Base-by-base conservation (phyloP, 2,113 vertebrate genomes). In the Acanthisitta chloris region DNA sequence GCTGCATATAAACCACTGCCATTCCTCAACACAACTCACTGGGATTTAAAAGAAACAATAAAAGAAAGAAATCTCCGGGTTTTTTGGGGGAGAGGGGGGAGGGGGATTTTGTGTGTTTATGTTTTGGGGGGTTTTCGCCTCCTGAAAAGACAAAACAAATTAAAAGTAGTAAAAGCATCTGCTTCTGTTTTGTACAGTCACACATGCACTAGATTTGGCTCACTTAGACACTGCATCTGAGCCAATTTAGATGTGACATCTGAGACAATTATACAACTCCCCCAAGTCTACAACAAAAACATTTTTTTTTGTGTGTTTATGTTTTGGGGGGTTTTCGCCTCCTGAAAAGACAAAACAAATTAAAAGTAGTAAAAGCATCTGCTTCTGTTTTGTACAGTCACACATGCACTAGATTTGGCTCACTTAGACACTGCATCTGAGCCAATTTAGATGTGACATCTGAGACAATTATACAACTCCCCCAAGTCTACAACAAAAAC, bases 171-270 rank as follows among this genome's bases (percentile, higher is more conserved):
- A 66, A 90, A 88, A 86, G 33, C 42, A 73, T 59, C 18, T 0
- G 0, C 46, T 66, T 67, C 16, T 73, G 55, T 72, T 74, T 78
- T 31, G 7, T 48, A 46, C 5, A 10, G 36, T 54, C 70, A 71
- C 38, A 73, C 3, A 3, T 36, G 31, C 34, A 55, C 20, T 24
- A 40, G 45, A 58, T 91, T 83, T 62, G 81, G 51, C 51, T 96
- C n/a, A 49, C 57, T 80, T 42, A 59, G 59, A 71, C 31, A 40
- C 36, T 45, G 24, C 24, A 9, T 31, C 58, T 43, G 38, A 90
- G 81, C 24, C 85, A 92, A 57, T 82, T 88, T 61, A 82, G 51
- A 83, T 58, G 66, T 72, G 78, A 85, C 64, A 83, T 46, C 65
- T 0, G 2, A 92, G 69, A 66, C 74, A 94, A 80, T 67, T 81